phyloP scores from a whole-genome alignment of 2,888 invertebrate genomes.

The Rosalia funebris region DNA sequence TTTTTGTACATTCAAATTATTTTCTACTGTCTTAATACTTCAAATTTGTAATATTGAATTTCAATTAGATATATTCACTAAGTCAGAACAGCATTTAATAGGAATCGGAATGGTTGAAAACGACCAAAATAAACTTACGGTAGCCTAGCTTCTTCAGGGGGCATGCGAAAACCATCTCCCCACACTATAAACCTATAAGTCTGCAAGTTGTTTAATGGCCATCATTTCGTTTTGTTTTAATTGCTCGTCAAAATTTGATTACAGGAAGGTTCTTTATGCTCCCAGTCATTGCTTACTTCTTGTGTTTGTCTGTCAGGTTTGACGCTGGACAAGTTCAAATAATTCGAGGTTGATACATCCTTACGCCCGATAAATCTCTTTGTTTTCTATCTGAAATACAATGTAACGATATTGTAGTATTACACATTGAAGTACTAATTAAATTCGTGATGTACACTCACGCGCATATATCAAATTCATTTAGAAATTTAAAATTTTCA shows the following conservation, averaged over 20 bases:
- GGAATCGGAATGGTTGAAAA: no score
- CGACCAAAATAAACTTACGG: constrained; percentile 18
- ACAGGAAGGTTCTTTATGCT: constrained; percentile 61
- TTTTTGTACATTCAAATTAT: no score
- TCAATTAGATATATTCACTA: no score
- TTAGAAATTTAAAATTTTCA: no score
- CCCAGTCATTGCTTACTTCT: constrained; percentile 51
- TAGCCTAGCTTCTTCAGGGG: constrained; percentile 13
- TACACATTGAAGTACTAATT: no score
- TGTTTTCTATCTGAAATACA: constrained; percentile 17
- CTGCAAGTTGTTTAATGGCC: constrained; percentile 61
- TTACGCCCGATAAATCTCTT: constrained; percentile 27
- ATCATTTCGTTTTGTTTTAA: constrained; percentile 64
- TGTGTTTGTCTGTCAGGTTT: constrained; percentile 44
- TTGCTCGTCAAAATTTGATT: constrained; percentile 65
- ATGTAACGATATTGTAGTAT: no score
- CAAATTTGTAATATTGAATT: no score
- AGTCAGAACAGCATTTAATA: no score
- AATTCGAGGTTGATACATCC: constrained; percentile 21
- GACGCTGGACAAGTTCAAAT: constrained; percentile 43
- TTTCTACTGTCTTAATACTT: no score
- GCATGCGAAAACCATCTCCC: constrained; percentile 44
- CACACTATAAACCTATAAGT: constrained; percentile 59
- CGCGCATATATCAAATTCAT: no score
- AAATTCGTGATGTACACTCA: no score